Percentiles rank a stretch among this genome's conserved stretches.
phyloP scores from a whole-genome alignment of 2,888 invertebrate genomes.

The Ophioninae sp. region DNA sequence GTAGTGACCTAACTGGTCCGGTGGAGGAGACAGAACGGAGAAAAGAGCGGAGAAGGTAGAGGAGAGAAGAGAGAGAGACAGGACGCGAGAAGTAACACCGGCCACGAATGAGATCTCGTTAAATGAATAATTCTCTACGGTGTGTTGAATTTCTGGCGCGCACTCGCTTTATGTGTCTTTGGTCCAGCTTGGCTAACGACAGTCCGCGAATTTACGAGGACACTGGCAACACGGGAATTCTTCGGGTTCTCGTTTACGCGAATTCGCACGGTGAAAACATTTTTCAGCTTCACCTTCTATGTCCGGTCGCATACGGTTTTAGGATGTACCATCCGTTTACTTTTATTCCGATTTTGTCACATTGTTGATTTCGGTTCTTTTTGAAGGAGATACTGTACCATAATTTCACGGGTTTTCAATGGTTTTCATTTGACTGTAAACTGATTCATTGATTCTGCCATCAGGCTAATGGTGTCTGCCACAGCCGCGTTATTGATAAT shows the following conservation, averaged over 20 bases:
- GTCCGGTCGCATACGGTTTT: background rate
- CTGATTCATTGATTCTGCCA: background rate
- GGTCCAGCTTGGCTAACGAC: slow-evolving; percentile 27
- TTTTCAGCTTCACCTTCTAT: background rate
- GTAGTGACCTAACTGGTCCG: background rate
- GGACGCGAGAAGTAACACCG: background rate
- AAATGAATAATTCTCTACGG: slow-evolving; percentile 70
- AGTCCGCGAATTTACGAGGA: slow-evolving; percentile 37
- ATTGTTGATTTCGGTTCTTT: background rate
- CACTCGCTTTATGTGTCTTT: slow-evolving; percentile 19
- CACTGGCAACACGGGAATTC: background rate
- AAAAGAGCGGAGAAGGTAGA: background rate
- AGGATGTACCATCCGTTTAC: background rate
- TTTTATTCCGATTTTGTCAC: background rate
- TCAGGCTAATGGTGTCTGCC: background rate
- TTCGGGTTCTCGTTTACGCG: background rate
- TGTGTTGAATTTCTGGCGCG: slow-evolving; percentile 30
- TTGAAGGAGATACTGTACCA: background rate
- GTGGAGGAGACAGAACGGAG: background rate
- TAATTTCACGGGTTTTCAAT: background rate
- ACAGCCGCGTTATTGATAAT: background rate
- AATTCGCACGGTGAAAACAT: background rate
- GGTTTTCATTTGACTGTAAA: background rate
- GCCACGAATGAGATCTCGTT: slow-evolving; percentile 65
- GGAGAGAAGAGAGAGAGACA: background rate